Evolutionary conservation across 64 coral and sea anemone genomes (phyloP).

Genomic region (Montipora foliosa): DNA sequence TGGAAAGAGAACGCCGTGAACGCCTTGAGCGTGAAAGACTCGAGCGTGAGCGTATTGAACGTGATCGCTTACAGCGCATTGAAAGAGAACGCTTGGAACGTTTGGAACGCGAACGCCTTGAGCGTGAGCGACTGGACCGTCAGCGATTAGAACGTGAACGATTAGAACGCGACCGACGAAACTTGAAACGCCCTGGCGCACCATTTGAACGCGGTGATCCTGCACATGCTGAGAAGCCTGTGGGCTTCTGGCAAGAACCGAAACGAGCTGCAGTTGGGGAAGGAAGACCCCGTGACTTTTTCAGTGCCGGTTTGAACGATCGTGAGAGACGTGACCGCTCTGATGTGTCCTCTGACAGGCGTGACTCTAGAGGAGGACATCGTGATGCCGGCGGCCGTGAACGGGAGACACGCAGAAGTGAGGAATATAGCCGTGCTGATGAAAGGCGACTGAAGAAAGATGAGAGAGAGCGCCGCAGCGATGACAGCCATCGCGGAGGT

Average conservation of each 20-base stretch:
- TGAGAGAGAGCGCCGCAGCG: constrained; percentile 56
- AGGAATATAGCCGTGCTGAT: constrained; percentile 71
- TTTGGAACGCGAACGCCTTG: constrained; percentile 94
- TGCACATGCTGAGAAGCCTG: constrained; percentile 62
- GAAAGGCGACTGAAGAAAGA: constrained; percentile 83
- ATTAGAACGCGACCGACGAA: constrained; percentile 80
- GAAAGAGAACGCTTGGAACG: constrained; percentile 92
- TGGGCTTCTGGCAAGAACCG: constrained; percentile 90
- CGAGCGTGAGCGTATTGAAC: constrained; percentile 93
- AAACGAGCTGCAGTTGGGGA: constrained; percentile 83
- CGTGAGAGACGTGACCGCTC: constrained; percentile 65
- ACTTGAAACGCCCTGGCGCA: constrained; percentile 74
- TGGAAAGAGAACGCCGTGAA: constrained; percentile 93
- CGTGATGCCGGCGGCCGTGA: constrained; percentile 75
- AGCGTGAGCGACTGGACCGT: constrained; percentile 90
- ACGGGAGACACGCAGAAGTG: constrained; percentile 39
- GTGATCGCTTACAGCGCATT: constrained; percentile 88
- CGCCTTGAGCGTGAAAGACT: constrained; percentile 94
- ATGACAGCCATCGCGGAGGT: constrained; percentile 70
- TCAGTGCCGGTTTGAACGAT: constrained; percentile 66
- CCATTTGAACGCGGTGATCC: constrained; percentile 62
- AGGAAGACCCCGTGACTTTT: constrained; percentile 81
- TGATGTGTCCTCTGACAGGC: constrained; percentile 67
- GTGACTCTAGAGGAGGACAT: constrained; percentile 84
- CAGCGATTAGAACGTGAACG: constrained; percentile 89